phyloP scores from a whole-genome alignment of 2,888 invertebrate species.

The Petrophora chlorosata region DNA sequence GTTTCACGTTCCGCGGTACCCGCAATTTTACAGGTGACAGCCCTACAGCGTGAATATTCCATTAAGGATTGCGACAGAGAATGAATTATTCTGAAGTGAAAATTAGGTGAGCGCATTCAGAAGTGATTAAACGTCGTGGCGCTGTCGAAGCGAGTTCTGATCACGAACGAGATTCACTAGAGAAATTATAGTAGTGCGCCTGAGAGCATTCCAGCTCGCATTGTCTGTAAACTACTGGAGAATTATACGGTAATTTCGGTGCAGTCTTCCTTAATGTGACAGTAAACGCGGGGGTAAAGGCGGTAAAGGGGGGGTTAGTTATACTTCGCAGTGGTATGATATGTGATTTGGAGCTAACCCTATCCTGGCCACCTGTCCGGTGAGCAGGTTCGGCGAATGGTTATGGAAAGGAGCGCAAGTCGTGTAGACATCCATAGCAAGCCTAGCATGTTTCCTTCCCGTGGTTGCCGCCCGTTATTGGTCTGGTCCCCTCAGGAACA shows the following conservation, averaged over 20 bases:
- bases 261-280: conserved; percentile 20
- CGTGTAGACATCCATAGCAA: too few species aligned
- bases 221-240: conserved; percentile 15
- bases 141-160: conserved; percentile 10
- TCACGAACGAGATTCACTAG: conserved; percentile 2
- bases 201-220: conserved; percentile 2
- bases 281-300: too few species aligned
- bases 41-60: conserved; percentile 52
- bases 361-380: too few species aligned
- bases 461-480: too few species aligned
- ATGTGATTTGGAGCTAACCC: too few species aligned
- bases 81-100: conserved; percentile 51
- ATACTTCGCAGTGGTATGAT: too few species aligned
- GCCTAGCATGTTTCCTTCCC: too few species aligned
- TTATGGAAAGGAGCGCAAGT: too few species aligned
- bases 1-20: conserved; percentile 34
- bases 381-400: too few species aligned
- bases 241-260: conserved; percentile 17
- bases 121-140: conserved; percentile 44
- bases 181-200: conserved; percentile 5
- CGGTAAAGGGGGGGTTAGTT: too few species aligned
- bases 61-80: conserved; percentile 54
- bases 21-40: conserved; percentile 42
- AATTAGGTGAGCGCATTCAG: conserved; percentile 49
- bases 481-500: too few species aligned